phyloP scores from a whole-genome alignment of 2,888 invertebrate genomes.

The Polylopha cassiicola region DNA sequence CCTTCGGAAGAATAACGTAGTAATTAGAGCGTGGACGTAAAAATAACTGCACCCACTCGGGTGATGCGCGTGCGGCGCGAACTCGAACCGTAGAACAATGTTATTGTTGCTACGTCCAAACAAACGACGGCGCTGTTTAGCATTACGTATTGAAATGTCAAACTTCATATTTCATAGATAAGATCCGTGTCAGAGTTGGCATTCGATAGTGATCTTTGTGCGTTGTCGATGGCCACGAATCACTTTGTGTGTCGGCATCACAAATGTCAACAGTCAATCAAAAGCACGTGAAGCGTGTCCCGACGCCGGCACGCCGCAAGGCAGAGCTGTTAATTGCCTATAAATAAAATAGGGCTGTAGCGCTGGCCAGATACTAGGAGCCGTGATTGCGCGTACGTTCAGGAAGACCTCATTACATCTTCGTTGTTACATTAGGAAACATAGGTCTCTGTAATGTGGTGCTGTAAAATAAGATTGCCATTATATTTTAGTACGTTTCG shows the following conservation, averaged over 20 bases:
- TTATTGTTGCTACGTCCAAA: slow-evolving; percentile 27
- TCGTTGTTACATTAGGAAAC: slow-evolving; percentile 12
- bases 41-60: slow-evolving; percentile 43
- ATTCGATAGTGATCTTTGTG: slow-evolving; percentile 15
- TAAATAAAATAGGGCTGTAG: slow-evolving; percentile 33
- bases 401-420: slow-evolving; percentile 10
- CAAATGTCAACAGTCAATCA: slow-evolving; percentile 63
- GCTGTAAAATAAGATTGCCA: slow-evolving; percentile 8
- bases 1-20: slow-evolving; percentile 43
- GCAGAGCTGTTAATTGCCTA: slow-evolving; percentile 53
- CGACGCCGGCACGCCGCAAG: slow-evolving; percentile 38
- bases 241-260: slow-evolving; percentile 26
- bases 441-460: slow-evolving; percentile 4
- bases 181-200: slow-evolving; percentile 14
- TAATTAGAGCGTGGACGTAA: slow-evolving; percentile 51
- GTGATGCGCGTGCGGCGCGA: slow-evolving; percentile 29
- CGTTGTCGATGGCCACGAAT: slow-evolving; percentile 1
- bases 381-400: slow-evolving; percentile 5
- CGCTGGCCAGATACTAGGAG: slow-evolving; percentile 5
- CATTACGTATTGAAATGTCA: not conserved
- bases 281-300: slow-evolving; percentile 42
- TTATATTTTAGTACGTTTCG: slow-evolving; percentile 11
- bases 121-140: slow-evolving; percentile 8
- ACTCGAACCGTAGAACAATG: slow-evolving; percentile 27
- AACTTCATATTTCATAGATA: slow-evolving; percentile 3